Percentiles rank a stretch among this genome's conserved stretches.
Evolutionary conservation across 2,888 invertebrate species (phyloP).

Genomic region (Aricia artaxerxes): DNA sequence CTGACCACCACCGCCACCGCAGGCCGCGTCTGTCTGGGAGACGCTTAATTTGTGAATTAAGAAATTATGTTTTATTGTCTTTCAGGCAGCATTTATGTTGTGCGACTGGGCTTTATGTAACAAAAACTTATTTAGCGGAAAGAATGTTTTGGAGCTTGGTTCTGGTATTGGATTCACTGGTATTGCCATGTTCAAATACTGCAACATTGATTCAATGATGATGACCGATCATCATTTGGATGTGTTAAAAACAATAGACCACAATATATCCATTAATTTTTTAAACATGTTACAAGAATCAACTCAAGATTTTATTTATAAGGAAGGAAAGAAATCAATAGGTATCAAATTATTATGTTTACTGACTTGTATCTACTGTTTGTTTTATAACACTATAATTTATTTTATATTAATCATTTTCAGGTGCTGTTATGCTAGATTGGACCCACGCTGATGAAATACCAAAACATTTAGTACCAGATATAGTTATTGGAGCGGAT

Average conservation of each 20-base stretch:
- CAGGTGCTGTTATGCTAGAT: constrained; percentile 60
- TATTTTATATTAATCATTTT: constrained; percentile 38
- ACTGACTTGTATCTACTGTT: not conserved
- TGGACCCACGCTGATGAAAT: constrained; percentile 58
- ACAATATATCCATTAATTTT: constrained; percentile 84
- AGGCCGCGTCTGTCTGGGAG: no score
- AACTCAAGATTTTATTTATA: constrained; percentile 41
- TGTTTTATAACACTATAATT: not conserved
- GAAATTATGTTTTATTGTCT: constrained; percentile 9
- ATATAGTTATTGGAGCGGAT: constrained; percentile 69
- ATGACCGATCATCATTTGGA: constrained; percentile 86
- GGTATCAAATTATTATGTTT: constrained; percentile 44
- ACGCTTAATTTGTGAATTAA: no score
- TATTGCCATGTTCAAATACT: constrained; percentile 79
- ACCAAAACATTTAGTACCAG: constrained; percentile 51
- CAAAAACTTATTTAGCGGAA: constrained; percentile 69
- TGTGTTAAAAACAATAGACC: constrained; percentile 82
- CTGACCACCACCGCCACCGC: no score
- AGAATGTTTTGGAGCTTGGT: constrained; percentile 86
- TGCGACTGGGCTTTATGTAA: constrained; percentile 78
- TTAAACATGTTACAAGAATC: constrained; percentile 39
- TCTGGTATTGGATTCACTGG: constrained; percentile 89
- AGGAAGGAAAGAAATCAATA: constrained; percentile 44
- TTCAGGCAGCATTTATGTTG: constrained; percentile 24
- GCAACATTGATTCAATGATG: constrained; percentile 75